phyloP scores from a whole-genome alignment of 1,140 invertebrate genomes.

The Lasioglossum albipes region DNA sequence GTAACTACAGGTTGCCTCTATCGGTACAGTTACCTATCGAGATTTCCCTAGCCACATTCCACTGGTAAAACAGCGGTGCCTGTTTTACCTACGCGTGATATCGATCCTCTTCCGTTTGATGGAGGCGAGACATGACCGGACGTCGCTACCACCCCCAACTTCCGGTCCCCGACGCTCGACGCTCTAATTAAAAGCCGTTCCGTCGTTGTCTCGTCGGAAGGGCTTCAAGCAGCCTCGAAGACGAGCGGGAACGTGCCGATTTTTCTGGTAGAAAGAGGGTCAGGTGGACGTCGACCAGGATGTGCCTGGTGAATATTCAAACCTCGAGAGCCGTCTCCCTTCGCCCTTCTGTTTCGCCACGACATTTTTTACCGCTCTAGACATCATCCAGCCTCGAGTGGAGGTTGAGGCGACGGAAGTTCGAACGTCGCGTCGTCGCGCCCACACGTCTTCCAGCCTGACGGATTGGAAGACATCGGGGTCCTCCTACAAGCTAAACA shows the following conservation, averaged over 20 bases:
- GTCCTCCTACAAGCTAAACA: too few relatives aligned
- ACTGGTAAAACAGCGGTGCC: neutral
- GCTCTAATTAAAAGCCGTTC: constrained; percentile 28
- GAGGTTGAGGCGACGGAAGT: constrained; percentile 68
- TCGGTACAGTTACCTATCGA: too few relatives aligned
- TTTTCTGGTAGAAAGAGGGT: constrained; percentile 69
- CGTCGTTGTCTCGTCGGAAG: neutral
- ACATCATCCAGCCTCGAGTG: constrained; percentile 51
- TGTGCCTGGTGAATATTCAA: constrained; percentile 78
- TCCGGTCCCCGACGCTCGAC: neutral
- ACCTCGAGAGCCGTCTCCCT: constrained; percentile 70
- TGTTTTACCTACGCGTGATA: constrained; percentile 28
- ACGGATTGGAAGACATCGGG: neutral
- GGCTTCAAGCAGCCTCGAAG: neutral
- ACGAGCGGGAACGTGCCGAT: constrained; percentile 36
- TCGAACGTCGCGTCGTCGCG: constrained; percentile 56
- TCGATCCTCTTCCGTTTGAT: neutral
- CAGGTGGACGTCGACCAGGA: constrained; percentile 64
- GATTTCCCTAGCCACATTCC: too few relatives aligned
- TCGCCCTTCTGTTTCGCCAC: constrained; percentile 33
- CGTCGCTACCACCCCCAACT: neutral
- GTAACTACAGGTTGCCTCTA: too few relatives aligned
- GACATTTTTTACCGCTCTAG: constrained; percentile 38
- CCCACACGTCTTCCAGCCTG: constrained; percentile 53
- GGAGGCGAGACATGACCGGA: constrained; percentile 1